Evolutionary conservation across 2,113 vertebrate species (phyloP), one percentile per base, ranked within the genome.

Genomic region (Poeciliopsis prolifica): DNA sequence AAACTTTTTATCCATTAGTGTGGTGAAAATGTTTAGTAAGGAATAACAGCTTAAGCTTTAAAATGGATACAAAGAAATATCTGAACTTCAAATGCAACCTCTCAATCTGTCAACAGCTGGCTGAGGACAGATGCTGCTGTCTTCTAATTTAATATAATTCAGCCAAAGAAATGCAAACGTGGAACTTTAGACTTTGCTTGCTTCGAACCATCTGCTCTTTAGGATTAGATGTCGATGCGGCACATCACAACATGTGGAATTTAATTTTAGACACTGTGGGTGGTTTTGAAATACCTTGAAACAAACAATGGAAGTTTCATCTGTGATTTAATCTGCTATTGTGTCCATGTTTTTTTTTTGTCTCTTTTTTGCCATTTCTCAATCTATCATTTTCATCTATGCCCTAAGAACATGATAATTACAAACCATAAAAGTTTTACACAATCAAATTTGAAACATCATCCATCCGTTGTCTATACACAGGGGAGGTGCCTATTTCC

Each of bases 151-250:
- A 89, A 91, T 92, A 75, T 63, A 69, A 77, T 29, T 80, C 79
- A 63, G 74, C 44, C 72, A 70, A 64, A 85, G 65, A 65, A 58
- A 82, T 82, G 81, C 81, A 74, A 85, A 83, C 75, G 68, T 78
- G 86, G 71, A 87, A 91, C 84, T 65, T 88, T 81, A 89, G 44
- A 85, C 72, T 76, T 81, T 78, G 77, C 79, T 81, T 51, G 74
- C 76, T 74, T 81, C 65, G 44, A 80, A 44, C 91, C 90, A 92
- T 90, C 91, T 92, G 90, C 79, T 87, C 51, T 65, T 77, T 31
- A 51, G 70, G 76, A 64, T 70, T 64, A 51, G 48, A 76, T 87
- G 66, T 86, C 80, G 71, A 51, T 60, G n/a, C 64, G 42, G 42
- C 68, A 63, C 30, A 35, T 37, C 44, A 35, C 26, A 40, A 44